A percentile compares a stretch with the other conserved stretches of the same genome.
Conservation (phyloP, 2,797 vertebrate species). For the Mormyrus hasselquistii region DNA sequence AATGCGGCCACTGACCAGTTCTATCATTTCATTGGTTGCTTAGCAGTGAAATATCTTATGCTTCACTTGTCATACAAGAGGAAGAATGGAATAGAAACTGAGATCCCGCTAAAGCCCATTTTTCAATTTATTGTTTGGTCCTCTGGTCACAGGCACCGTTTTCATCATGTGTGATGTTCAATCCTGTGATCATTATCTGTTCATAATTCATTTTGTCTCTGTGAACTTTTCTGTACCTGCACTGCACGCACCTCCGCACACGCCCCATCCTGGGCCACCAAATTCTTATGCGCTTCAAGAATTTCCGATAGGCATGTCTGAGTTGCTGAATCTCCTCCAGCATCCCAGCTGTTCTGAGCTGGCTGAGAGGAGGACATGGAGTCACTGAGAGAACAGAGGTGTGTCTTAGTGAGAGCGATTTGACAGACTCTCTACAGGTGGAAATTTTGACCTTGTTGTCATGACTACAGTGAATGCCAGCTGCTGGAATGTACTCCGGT, state of each 20-base stretch:
- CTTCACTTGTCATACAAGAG: not conserved
- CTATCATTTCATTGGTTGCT: not conserved
- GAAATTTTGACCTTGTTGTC: constrained; percentile 49
- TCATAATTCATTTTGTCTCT: not conserved
- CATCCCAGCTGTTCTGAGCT: not conserved
- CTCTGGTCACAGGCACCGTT: not conserved
- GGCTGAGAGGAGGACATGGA: not conserved
- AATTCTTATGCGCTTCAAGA: not conserved
- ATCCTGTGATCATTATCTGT: not conserved
- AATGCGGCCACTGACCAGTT: not conserved
- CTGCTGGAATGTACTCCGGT: constrained; percentile 12
- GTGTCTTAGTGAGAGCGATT: not conserved
- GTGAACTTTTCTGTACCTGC: not conserved
- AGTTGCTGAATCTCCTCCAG: not conserved
- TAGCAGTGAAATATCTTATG: not conserved
- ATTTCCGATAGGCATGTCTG: not conserved
- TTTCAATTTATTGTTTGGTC: not conserved
- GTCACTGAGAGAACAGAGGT: not conserved
- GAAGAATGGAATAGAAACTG: not conserved
- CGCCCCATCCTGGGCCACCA: not conserved
- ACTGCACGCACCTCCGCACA: not conserved
- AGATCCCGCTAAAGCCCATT: not conserved
- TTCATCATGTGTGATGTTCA: not conserved
- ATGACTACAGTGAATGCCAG: constrained; percentile 43
- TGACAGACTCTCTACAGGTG: constrained; percentile 30